These are phyloP conservation scores for Myopa tessellatipennis DNA, from an alignment of 2,888 invertebrate species.

Conservation along the genomic window DNA sequence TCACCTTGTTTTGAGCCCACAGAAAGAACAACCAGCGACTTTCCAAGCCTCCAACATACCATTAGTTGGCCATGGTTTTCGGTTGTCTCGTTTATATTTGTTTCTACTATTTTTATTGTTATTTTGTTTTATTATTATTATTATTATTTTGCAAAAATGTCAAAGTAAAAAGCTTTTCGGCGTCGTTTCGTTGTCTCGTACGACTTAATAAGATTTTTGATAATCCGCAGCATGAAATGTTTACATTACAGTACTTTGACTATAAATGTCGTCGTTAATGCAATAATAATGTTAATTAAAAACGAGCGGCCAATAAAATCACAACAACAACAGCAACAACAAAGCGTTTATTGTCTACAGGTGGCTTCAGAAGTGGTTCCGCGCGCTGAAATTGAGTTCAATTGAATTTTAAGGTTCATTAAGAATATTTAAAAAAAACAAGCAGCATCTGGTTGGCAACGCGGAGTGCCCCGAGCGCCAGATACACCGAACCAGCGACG, in stretches of 20 bases:
- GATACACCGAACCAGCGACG: constrained; percentile 21
- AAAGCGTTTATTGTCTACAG: not conserved
- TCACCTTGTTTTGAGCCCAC: not conserved
- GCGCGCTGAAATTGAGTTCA: constrained; percentile 21
- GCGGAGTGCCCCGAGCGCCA: not conserved
- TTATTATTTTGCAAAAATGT: constrained; percentile 1
- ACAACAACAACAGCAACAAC: not conserved
- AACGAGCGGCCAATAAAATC: constrained; percentile 29
- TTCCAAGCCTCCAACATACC: not conserved
- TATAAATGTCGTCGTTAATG: constrained; percentile 38
- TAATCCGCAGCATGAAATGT: constrained; percentile 16
- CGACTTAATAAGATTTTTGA: constrained; percentile 23
- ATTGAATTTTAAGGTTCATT: constrained; percentile 36
- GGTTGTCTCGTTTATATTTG: not conserved
- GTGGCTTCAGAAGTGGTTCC: not conserved
- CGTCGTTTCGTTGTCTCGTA: not conserved
- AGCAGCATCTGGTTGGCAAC: not conserved
- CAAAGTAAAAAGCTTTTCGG: constrained; percentile 19
- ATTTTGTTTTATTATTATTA: too few species aligned
- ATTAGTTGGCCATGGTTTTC: not conserved
- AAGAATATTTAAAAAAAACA: not conserved
- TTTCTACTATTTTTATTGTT: not conserved
- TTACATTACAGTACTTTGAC: constrained; percentile 8
- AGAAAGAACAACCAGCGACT: not conserved
- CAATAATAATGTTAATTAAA: constrained; percentile 42